Evolutionary conservation across 1,140 invertebrate species (phyloP), one percentile per base, ranked within the genome.

Genomic region (Reticulitermes speratus): DNA sequence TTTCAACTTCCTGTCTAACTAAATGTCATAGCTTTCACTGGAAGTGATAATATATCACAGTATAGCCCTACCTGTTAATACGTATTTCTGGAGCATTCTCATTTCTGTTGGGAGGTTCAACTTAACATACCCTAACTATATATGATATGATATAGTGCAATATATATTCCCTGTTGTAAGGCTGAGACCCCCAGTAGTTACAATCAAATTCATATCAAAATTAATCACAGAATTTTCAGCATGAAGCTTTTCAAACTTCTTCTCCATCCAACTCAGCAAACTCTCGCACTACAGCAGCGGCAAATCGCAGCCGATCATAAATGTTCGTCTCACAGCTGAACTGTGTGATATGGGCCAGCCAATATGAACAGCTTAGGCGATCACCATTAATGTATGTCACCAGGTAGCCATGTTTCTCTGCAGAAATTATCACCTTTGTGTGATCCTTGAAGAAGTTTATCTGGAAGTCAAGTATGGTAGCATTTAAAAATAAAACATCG

Each of bases 401-500:
- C 30, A 91, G 87, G 83, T 91, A 91, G 21, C 89, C 90, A 44
- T 86, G 59, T 93, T 94, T 88, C 90, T 93, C 94, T 93, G 95
- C 87, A 93, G 90, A 96, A 3, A 96, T 90, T 86, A 96, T 95
- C 32, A 96, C 92, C 90, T 96, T 96, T 14, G 94, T 94, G 89
- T 96, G 95, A 89, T 96, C 95, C 89, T 95, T 95, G 90, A 96
- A 96, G 89, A 91, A 91, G 83, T 96, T 96, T n/a, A 96, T 94
- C 92, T 96, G 92, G n/a, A 91, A 87, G 38, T 21, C 52, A 55
- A 21, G 3, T 14, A 55, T 16, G 19, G 16, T 19, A 89, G 82
- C 86, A 55, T 21, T 5, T 16, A 21, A 5, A 5, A 55, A 55
- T 19, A 12, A 83, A 89, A 65, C 75, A 55, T 21, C 19, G 19